Evolutionary conservation across 1,140 invertebrate species (phyloP), one percentile per base, ranked within the genome.

Genomic region (Lepidurus packardi): DNA sequence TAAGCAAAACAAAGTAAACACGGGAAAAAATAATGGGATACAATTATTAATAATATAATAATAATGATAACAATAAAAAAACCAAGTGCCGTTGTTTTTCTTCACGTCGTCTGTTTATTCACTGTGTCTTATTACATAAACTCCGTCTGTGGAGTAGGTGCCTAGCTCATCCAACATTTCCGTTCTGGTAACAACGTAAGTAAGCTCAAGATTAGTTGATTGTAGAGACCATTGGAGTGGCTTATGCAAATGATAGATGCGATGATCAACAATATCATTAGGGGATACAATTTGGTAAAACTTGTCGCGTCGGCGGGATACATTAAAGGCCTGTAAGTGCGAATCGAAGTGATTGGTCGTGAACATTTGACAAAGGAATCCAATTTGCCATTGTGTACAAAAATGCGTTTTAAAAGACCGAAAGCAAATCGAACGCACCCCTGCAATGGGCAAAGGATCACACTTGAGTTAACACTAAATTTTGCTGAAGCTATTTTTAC

Each of bases 351-450:
- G 34, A 16, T 42, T 43, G 13, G 74, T 75, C 41, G 34, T 24
- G 74, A 42, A 75, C 74, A 75, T 42, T 75, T 75, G n/a, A 75
- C 74, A 75, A 24, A 75, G 34, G 43, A 75, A 75, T 75, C 34
- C 34, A 75, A n/a, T 75, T 41, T 75, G 34, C 11, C 43, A 5
- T 41, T 43, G 25, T 75, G 7, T 8, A 75, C 43, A 75, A 25
- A 34, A 75, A 75, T 75, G 43, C 13, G 34, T 16, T 16, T 75
- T 34, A 75, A 42, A 16, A 24, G 74, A 75, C 74, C 74, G 43
- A 75, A 75, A 75, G 74, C 74, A 24, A 47, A 47, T 47, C 45
- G 34, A 25, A 75, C n/a, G 43, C 7, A 25, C 41, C 74, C 74
- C 13, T 41, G 34, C 41, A 75, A 75, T n/a, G 74, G 74, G 25